phyloP scores from a whole-genome alignment of 2,113 vertebrate genomes.

The Pluvianellus socialis region DNA sequence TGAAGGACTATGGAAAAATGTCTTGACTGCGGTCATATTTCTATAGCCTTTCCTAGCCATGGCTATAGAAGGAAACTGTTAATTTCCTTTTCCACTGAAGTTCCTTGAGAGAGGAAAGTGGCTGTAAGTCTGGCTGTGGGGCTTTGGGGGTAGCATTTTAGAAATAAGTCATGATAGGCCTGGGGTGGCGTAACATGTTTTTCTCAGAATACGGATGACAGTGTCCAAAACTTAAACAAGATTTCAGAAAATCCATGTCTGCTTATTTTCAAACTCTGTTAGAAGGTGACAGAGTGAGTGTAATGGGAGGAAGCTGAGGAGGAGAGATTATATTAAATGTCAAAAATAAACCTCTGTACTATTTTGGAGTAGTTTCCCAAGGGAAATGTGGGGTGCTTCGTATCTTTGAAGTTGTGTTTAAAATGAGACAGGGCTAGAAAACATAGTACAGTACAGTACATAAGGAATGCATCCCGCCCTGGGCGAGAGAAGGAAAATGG shows the following conservation, averaged over 20 bases:
- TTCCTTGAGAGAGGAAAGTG: not conserved
- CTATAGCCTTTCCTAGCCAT: not conserved
- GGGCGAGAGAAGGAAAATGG: not conserved
- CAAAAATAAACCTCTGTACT: slow-evolving; percentile 28
- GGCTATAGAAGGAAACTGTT: not conserved
- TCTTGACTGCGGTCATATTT: not conserved
- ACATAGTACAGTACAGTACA: not conserved
- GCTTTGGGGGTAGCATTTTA: not conserved
- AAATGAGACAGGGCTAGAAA: slow-evolving; percentile 7
- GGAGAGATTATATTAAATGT: not conserved
- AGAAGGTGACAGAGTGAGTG: not conserved
- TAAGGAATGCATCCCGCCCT: not conserved
- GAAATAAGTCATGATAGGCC: not conserved
- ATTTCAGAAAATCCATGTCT: not conserved
- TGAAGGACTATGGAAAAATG: not conserved
- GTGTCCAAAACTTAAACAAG: not conserved
- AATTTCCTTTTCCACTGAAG: not conserved
- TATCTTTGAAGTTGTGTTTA: slow-evolving; percentile 10
- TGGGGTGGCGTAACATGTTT: not conserved
- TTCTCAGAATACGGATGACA: not conserved
- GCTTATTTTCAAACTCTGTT: not conserved
- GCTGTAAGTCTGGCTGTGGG: not conserved
- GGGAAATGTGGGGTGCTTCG: slow-evolving; percentile 7
- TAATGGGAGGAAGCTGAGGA: slow-evolving; percentile 2
- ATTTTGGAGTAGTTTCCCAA: slow-evolving; percentile 21